Conservation (phyloP, 1,140 invertebrate species). For the Drosophila serrata region DNA sequence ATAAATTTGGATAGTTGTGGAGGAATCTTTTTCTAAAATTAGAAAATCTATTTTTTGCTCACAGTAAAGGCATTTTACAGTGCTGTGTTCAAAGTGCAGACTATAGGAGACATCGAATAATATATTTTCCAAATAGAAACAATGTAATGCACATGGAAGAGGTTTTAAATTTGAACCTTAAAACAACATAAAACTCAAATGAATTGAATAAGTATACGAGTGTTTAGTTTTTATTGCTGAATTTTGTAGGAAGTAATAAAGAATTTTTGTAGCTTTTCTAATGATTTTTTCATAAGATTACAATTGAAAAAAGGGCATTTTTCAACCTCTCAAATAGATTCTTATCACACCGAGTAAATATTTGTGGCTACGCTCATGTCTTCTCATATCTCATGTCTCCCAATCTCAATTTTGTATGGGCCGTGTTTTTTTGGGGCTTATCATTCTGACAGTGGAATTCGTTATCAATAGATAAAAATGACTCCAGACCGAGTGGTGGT, state of each 20-base stretch:
- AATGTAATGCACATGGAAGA: not conserved
- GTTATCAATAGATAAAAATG: slow-evolving; percentile 50
- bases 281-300: not conserved
- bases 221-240: not conserved
- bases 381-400: slow-evolving; percentile 7
- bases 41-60: slow-evolving; percentile 2
- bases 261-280: not conserved
- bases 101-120: not conserved
- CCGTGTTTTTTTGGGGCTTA: slow-evolving; percentile 26
- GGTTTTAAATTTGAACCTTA: not conserved
- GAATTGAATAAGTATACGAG: not conserved
- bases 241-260: not conserved
- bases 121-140: not conserved
- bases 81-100: not conserved
- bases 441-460: slow-evolving; percentile 35
- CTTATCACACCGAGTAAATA: not conserved
- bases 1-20: not conserved
- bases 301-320: not conserved
- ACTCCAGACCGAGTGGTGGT: slow-evolving; percentile 23
- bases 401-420: slow-evolving; percentile 23
- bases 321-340: not conserved
- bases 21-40: not conserved
- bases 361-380: slow-evolving; percentile 19
- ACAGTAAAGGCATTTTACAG: not conserved
- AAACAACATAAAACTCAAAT: too few relatives aligned